A percentile compares a stretch with the other conserved stretches of the same genome.
These are phyloP conservation scores for Oreochromis niloticus DNA, from an alignment of 2,113 vertebrate genomes.

Conservation along the genomic window DNA sequence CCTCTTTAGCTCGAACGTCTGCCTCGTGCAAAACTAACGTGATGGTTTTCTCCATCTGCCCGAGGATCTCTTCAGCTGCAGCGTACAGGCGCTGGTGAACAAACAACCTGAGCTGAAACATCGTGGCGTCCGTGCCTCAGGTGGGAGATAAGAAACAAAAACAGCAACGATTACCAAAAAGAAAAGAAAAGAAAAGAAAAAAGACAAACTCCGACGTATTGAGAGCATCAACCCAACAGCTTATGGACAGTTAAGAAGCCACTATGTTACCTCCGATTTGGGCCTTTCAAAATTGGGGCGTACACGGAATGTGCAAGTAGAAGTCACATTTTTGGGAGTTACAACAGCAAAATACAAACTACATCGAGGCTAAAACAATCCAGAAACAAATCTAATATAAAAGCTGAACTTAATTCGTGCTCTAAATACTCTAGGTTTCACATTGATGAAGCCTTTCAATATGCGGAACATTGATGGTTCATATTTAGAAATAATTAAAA, in stretches of 20 bases:
- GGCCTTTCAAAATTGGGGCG: neutral
- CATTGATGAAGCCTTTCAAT: neutral
- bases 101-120: neutral
- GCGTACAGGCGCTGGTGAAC: neutral
- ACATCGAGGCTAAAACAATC: neutral
- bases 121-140: neutral
- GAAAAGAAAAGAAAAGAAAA: neutral
- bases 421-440: neutral
- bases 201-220: neutral
- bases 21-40: constrained; percentile 1
- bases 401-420: neutral
- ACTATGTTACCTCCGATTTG: neutral
- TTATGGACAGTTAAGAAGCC: neutral
- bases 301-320: too few species aligned
- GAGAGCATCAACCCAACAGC: neutral
- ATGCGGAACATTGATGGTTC: neutral
- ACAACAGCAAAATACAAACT: neutral
- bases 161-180: neutral
- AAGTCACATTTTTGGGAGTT: neutral
- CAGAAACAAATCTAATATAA: neutral
- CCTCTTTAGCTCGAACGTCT: constrained; percentile 1
- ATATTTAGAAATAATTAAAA: neutral
- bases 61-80: neutral
- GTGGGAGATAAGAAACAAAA: neutral
- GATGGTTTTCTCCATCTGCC: constrained; percentile 5